Conservation (phyloP, 2,888 invertebrate species). For the Drosophila crucigera region DNA sequence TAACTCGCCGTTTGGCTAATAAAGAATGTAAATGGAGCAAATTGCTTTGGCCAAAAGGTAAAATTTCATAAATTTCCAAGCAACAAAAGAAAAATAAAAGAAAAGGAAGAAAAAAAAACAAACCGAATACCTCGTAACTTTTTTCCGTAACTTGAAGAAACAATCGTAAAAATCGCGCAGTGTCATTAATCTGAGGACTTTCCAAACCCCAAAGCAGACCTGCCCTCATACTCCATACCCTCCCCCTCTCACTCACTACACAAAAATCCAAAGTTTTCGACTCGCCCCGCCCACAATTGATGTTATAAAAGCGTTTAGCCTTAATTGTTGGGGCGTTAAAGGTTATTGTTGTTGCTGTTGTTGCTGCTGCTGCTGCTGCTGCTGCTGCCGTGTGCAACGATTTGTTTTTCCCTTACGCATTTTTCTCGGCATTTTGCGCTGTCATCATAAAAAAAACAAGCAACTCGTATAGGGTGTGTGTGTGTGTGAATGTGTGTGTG, state of each 20-base stretch:
- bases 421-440: constrained; percentile 52
- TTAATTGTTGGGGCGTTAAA: constrained; percentile 74
- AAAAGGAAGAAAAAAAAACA: constrained; percentile 1
- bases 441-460: constrained; percentile 63
- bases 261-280: constrained; percentile 38
- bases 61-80: constrained; percentile 76
- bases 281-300: constrained; percentile 53
- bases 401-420: constrained; percentile 59
- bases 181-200: constrained; percentile 74
- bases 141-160: constrained; percentile 60
- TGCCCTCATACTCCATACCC: neutral
- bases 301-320: constrained; percentile 75
- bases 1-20: constrained; percentile 69
- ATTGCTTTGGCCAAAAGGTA: constrained; percentile 78
- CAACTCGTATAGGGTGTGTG: constrained; percentile 28
- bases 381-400: constrained; percentile 55
- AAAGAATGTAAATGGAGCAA: constrained; percentile 81
- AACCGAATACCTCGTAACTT: constrained; percentile 38
- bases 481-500: constrained; percentile 1
- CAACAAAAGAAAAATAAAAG: constrained; percentile 12
- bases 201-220: constrained; percentile 15
- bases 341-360: constrained; percentile 58
- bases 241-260: neutral
- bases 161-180: constrained; percentile 76
- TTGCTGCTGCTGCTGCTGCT: constrained; percentile 38